These are phyloP conservation scores for Sinocyclocheilus anophthalmus DNA, from an alignment of 2,113 vertebrate species.

Conservation along the genomic window DNA sequence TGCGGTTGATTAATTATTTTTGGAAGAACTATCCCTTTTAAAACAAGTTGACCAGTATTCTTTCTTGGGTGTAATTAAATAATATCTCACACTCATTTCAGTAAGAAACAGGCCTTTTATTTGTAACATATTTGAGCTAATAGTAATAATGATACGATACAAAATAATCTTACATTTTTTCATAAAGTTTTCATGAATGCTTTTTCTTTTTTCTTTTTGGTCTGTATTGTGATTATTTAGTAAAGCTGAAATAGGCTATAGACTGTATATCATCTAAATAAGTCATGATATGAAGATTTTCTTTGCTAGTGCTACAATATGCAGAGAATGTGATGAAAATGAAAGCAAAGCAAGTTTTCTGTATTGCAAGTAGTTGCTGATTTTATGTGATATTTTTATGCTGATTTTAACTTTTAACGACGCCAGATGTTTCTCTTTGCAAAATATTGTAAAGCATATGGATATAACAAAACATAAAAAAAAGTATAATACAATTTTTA, in stretches of 20 bases:
- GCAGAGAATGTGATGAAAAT: not conserved
- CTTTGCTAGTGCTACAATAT: not conserved
- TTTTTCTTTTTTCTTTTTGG: not conserved
- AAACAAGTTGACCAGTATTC: too few species aligned
- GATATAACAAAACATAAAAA: not conserved
- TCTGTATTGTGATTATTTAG: not conserved
- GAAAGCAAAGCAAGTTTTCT: not conserved
- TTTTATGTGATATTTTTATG: not conserved
- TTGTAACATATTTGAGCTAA: too few species aligned
- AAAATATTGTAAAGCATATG: not conserved
- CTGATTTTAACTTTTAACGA: not conserved
- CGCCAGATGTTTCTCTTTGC: not conserved
- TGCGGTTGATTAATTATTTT: not conserved
- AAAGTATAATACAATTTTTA: too few species aligned
- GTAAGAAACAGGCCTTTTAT: too few species aligned
- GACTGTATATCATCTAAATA: not conserved
- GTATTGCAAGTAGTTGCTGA: not conserved
- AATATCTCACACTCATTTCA: too few species aligned
- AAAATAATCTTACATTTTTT: too few species aligned
- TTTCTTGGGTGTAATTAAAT: too few species aligned
- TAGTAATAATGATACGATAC: too few species aligned
- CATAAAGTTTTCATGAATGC: not conserved
- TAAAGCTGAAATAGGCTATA: not conserved
- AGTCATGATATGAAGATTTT: not conserved
- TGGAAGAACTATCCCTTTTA: not conserved